A percentile compares a stretch with the other conserved stretches of the same genome.
Conservation (phyloP, 2,113 vertebrate genomes). For the Chaetodon trifascialis region DNA sequence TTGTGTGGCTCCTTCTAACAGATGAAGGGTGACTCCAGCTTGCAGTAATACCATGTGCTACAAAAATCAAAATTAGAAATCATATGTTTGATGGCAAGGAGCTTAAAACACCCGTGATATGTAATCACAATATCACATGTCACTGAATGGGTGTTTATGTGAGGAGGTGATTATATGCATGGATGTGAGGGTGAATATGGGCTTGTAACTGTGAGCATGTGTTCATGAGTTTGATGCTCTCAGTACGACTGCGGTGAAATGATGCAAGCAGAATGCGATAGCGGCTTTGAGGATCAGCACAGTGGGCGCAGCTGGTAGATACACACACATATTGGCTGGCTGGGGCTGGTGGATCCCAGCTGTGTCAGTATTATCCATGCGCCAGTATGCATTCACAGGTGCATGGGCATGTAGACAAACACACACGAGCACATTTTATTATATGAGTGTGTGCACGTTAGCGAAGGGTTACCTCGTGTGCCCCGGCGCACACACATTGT, state of each 20-base stretch:
- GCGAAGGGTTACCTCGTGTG: constrained; percentile 1
- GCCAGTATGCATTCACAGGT: constrained; percentile 54
- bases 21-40: background rate
- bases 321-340: constrained; percentile 31
- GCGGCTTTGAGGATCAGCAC: constrained; percentile 64
- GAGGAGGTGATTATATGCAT: constrained; percentile 31
- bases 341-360: constrained; percentile 59
- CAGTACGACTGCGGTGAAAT: constrained; percentile 52
- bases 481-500: background rate
- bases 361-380: constrained; percentile 60
- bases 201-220: constrained; percentile 49
- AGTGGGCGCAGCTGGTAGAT: constrained; percentile 64
- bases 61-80: background rate
- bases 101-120: constrained; percentile 22
- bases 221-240: constrained; percentile 58
- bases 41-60: background rate
- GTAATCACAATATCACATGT: constrained; percentile 14
- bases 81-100: background rate
- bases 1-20: background rate
- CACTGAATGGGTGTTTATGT: constrained; percentile 13
- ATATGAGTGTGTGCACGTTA: constrained; percentile 10
- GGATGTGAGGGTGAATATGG: constrained; percentile 37
- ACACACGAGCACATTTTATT: constrained; percentile 15
- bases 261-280: constrained; percentile 63
- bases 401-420: constrained; percentile 30